Base-by-base conservation (phyloP, 2,113 vertebrate species). In the Cinclus mexicanus region DNA sequence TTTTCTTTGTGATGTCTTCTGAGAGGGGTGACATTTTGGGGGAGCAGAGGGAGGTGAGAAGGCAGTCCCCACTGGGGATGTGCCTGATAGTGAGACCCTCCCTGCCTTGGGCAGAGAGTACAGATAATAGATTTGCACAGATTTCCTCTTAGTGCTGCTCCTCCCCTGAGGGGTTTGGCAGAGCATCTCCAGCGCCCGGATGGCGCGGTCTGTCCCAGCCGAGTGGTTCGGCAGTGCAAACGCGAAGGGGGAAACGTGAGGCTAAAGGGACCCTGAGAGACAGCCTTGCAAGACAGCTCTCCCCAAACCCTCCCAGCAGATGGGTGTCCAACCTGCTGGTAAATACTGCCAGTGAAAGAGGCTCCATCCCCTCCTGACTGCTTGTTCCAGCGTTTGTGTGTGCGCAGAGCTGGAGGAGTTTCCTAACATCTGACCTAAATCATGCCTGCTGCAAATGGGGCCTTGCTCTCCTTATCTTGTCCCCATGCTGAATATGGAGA, bases 321-420 rank as follows among this genome's bases (percentile, higher is more conserved):
- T 97, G 96, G 96, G 60, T 91, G 76, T 59, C 91, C 96, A 97
- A 71, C 94, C 90, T 97, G 96, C 89, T 95, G 88, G 41, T 75
- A 91, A 94, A 92, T 49, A 64, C 35, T 97, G 96, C 96, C 95
- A 94, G 91, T 78, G 86, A 87, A 74, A 90, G 64, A 83, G 68
- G 49, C 80, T 90, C 72, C 42, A 70, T 95, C 72, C 29, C 64
- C 63, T 84, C 68, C 76, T 44, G 55, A 68, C 72, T 90, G 76
- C 72, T 91, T 75, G 72, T 86, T 96, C 68, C 64, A 71, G 76
- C 60, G 39, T 78, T 81, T 89, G 56, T 93, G 64, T 83, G n/a
- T 53, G 64, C 33, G 92, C 60, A 55, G 86, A 92, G 72, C 29
- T 78, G 86, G 57, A 94, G 71, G 77, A 89, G 86, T 60, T 95